A percentile compares a stretch with the other conserved stretches of the same genome.
These are phyloP conservation scores for Xiphorhynchus elegans DNA, from an alignment of 2,113 vertebrate species.

Conservation along the genomic window DNA sequence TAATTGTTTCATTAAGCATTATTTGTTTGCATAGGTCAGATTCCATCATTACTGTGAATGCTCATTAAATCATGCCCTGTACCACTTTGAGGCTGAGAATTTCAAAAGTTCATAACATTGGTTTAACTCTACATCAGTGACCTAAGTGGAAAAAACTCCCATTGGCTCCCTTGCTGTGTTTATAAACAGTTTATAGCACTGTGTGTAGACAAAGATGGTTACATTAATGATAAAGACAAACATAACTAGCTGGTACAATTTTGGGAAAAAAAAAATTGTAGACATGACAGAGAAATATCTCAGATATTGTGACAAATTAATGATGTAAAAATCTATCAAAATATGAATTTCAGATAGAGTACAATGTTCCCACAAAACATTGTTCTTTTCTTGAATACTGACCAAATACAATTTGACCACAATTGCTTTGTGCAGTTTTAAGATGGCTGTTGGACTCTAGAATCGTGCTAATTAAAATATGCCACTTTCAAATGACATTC, in stretches of 20 bases:
- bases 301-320: background rate
- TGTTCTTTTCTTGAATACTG: background rate
- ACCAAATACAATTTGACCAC: background rate
- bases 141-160: background rate
- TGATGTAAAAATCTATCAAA: background rate
- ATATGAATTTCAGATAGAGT: background rate
- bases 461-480: background rate
- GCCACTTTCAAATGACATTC: background rate
- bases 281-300: background rate
- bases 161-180: background rate
- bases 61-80: constrained; percentile 8
- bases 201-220: background rate
- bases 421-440: background rate
- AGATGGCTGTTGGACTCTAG: background rate
- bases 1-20: constrained; percentile 45
- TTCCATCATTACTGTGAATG: background rate
- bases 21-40: constrained; percentile 35
- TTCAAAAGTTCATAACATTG: background rate
- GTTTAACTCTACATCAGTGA: background rate
- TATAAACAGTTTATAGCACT: constrained; percentile 3
- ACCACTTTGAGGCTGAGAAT: background rate
- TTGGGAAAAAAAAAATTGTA: background rate
- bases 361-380: background rate
- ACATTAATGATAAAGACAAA: background rate
- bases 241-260: background rate